Conservation (phyloP, 2,113 vertebrate species). For the Serinus canaria region DNA sequence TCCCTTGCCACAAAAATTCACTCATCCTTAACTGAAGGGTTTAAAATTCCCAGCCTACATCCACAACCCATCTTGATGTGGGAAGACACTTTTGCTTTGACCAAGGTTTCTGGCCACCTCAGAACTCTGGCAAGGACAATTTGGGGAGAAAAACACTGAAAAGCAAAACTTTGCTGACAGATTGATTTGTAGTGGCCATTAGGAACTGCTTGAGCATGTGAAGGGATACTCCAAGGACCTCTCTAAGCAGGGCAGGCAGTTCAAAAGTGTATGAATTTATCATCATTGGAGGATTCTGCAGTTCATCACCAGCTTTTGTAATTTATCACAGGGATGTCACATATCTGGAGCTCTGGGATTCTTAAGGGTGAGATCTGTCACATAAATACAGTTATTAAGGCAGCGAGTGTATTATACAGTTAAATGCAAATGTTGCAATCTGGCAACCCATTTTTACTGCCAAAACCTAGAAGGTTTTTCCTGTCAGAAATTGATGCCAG, state of each 20-base stretch:
- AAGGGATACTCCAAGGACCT: slow-evolving; percentile 15
- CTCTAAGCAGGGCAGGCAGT: neutral
- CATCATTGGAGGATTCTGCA: neutral
- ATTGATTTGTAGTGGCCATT: slow-evolving; percentile 45
- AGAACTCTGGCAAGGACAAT: neutral
- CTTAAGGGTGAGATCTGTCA: slow-evolving; percentile 45
- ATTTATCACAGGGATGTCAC: slow-evolving; percentile 11
- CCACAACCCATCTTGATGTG: neutral
- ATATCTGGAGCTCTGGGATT: neutral
- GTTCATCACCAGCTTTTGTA: slow-evolving; percentile 22
- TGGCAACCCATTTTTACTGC: slow-evolving; percentile 46
- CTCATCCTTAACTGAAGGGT: neutral
- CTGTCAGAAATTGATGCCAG: slow-evolving; percentile 52
- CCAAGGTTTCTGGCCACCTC: neutral
- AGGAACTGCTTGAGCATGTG: slow-evolving; percentile 2
- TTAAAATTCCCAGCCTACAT: neutral
- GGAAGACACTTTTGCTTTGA: neutral
- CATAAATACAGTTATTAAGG: slow-evolving; percentile 46
- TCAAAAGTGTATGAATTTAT: slow-evolving; percentile 44
- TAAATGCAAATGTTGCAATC: slow-evolving; percentile 49
- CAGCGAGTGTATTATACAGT: neutral
- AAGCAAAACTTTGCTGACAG: slow-evolving; percentile 1
- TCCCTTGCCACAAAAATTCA: neutral
- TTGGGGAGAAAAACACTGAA: neutral
- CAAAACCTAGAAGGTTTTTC: slow-evolving; percentile 48